Evolutionary conservation across 2,113 vertebrate genomes (phyloP).

Genomic region (Thermophis baileyi): DNA sequence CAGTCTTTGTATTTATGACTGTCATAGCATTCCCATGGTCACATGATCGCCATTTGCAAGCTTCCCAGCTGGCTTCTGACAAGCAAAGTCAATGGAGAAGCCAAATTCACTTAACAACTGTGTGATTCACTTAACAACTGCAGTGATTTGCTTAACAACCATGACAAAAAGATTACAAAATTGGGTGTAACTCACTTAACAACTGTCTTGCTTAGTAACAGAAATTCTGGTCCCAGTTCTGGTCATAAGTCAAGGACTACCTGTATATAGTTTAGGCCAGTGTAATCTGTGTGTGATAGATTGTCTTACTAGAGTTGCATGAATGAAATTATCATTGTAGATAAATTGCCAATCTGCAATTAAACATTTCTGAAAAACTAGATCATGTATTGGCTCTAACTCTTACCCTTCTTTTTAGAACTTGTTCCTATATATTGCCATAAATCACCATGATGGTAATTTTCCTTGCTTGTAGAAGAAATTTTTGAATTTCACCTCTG

Average conservation of each 20-base stretch:
- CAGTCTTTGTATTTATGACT: background rate
- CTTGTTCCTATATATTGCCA: background rate
- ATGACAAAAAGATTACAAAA: no score
- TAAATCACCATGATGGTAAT: background rate
- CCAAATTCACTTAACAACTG: background rate
- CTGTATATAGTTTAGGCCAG: background rate
- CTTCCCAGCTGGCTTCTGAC: no score
- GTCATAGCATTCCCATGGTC: background rate
- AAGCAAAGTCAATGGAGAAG: background rate
- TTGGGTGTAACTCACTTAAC: background rate
- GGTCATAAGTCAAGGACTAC: background rate
- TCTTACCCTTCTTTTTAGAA: background rate
- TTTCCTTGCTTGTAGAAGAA: conserved; percentile 8
- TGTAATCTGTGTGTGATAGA: background rate
- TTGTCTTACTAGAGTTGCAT: background rate
- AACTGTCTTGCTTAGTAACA: background rate
- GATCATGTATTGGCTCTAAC: background rate
- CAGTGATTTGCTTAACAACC: no score
- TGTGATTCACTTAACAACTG: background rate
- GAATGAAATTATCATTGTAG: background rate
- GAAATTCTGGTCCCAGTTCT: background rate
- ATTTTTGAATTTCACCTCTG: conserved; percentile 9
- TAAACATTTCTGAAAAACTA: background rate
- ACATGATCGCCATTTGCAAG: no score
- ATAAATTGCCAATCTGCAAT: background rate